Base-by-base conservation (phyloP, 2,113 vertebrate species). In the Cisticola juncidis region DNA sequence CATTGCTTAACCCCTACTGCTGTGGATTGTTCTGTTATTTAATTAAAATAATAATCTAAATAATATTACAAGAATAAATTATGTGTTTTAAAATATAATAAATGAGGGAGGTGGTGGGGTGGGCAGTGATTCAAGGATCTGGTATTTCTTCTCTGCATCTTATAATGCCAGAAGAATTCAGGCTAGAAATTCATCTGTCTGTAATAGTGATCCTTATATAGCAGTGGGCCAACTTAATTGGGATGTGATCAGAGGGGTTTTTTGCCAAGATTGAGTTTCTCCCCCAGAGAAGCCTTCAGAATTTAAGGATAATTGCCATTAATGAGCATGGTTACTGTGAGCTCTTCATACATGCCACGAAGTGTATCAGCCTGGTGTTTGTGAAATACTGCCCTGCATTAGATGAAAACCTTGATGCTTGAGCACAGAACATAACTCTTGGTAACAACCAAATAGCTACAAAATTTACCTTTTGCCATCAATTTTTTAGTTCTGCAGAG, bases 41-140 rank as follows among this genome's bases (percentile, higher is more conserved):
- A 68, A 58, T 70, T 36, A 14, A 22, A 53, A 70, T n/a, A 48
- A 71, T 40, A 33, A 35, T 29, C 8, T 44, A 36, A 84, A 11
- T 38, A 66, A 38, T n/a, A 18, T 6, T 38, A 31, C 18, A 29
- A 3, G 6, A 53, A 6, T 56, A 3, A 35, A 3, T 38, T 62
- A 9, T 28, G 4, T 31, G 22, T 53, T 81, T 4, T 66, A 19
- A 42, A 47, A 69, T 51, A 12, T 11, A 65, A 11, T 42, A 57
- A 47, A 11, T 19, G 14, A 29, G 9, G 9, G 31, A 35, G 6
- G 5, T 36, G 33, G 20, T 1, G 0, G 11, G 12, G 8, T 69
- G 54, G 10, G 14, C 14, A 35, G 47, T 35, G n/a, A 24, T 83
- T 15, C 5, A 54, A 13, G 18, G 18, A 42, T 25, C 4, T 62